phyloP scores from a whole-genome alignment of 2,888 invertebrate genomes.

The Callyntrura guangdongensis region DNA sequence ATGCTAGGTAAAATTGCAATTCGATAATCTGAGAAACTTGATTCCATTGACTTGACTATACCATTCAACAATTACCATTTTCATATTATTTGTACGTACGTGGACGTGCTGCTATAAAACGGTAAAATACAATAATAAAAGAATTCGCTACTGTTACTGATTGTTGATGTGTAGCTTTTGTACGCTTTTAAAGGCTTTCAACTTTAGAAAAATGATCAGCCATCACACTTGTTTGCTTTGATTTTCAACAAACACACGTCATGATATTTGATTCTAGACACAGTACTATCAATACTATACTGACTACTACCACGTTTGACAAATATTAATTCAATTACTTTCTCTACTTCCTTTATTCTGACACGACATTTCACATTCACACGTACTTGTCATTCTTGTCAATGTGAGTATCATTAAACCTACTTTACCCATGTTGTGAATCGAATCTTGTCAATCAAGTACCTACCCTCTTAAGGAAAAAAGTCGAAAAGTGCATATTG shows the following conservation, averaged over 20 bases:
- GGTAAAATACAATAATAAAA: too few relatives aligned
- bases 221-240: not conserved
- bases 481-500: not conserved
- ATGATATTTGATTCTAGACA: not conserved
- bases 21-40: slow-evolving; percentile 39
- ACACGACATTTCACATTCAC: not conserved
- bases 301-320: slow-evolving; percentile 31
- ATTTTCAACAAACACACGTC: not conserved
- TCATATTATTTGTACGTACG: not conserved
- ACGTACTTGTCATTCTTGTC: not conserved
- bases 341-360: slow-evolving; percentile 41
- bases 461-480: not conserved
- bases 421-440: not conserved
- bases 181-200: not conserved
- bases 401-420: not conserved
- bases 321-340: slow-evolving; percentile 56
- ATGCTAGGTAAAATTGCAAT: slow-evolving; percentile 18
- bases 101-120: too few relatives aligned
- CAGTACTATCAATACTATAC: too few relatives aligned
- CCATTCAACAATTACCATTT: not conserved
- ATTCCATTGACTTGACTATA: too few relatives aligned
- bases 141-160: not conserved
- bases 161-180: not conserved
- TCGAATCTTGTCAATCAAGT: too few relatives aligned
- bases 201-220: too few relatives aligned